Evolutionary conservation across 2,797 vertebrate species (phyloP).

Genomic region (Paratrypauchen microcephalus): DNA sequence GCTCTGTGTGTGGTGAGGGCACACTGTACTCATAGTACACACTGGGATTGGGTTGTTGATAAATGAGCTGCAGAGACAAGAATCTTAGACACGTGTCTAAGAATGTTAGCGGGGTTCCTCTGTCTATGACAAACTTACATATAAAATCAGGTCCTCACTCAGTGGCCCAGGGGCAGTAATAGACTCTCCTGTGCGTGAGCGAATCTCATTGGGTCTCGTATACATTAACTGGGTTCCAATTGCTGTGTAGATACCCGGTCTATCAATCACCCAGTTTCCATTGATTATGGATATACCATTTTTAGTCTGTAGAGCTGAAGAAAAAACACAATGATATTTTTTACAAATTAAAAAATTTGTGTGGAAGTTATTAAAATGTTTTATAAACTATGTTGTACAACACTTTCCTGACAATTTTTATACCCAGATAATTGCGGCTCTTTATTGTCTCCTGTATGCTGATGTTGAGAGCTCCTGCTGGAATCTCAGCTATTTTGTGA

Average conservation of each 20-base stretch:
- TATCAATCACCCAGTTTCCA: conserved; percentile 78
- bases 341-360: conserved; percentile 1
- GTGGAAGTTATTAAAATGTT: conserved; percentile 4
- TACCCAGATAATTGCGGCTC: conserved; percentile 78
- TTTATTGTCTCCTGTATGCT: conserved; percentile 71
- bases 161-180: conserved; percentile 72
- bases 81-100: neutral
- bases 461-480: conserved; percentile 71
- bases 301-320: conserved; percentile 66
- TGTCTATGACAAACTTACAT: conserved; percentile 46
- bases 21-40: conserved; percentile 73
- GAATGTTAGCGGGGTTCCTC: neutral
- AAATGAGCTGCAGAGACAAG: conserved; percentile 68
- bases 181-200: conserved; percentile 74
- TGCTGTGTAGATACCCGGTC: conserved; percentile 69
- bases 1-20: conserved; percentile 46
- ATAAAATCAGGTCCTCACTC: conserved; percentile 64
- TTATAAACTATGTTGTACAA: neutral
- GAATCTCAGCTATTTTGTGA: conserved; percentile 76
- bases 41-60: conserved; percentile 74
- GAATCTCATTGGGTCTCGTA: conserved; percentile 78
- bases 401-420: conserved; percentile 18
- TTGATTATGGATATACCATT: conserved; percentile 73
- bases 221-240: conserved; percentile 73
- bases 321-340: conserved; percentile 13